Percentiles rank a stretch among this genome's conserved stretches.
Evolutionary conservation across 2,888 invertebrate species (phyloP).

Genomic region (Cerceris rybyensis): DNA sequence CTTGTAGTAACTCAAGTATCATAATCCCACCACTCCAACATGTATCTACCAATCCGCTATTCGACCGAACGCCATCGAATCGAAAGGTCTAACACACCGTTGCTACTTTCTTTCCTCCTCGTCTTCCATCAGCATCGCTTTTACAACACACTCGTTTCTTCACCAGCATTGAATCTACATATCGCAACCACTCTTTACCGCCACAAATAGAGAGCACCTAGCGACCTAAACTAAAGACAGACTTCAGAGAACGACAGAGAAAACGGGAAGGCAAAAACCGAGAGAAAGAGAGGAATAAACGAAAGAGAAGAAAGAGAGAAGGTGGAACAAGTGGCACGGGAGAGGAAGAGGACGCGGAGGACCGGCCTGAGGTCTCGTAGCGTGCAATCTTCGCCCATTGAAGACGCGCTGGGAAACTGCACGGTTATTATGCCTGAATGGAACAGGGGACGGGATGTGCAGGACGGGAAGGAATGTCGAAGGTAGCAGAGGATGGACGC

Average conservation of each 20-base stretch:
- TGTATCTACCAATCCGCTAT: too few species aligned
- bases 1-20: too few species aligned
- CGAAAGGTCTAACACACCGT: too few species aligned
- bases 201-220: constrained; percentile 27
- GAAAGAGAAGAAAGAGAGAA: constrained; percentile 24
- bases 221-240: constrained; percentile 47
- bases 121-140: too few species aligned
- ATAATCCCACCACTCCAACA: too few species aligned
- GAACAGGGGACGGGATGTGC: constrained; percentile 72
- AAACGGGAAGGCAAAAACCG: constrained; percentile 44
- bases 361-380: constrained; percentile 77
- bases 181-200: too few species aligned
- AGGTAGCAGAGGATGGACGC: constrained; percentile 70
- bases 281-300: constrained; percentile 43
- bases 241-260: constrained; percentile 54
- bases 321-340: constrained; percentile 36
- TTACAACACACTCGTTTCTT: too few species aligned
- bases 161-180: too few species aligned
- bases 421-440: constrained; percentile 81
- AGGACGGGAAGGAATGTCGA: constrained; percentile 68
- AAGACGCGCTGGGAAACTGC: constrained; percentile 81
- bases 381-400: constrained; percentile 82
- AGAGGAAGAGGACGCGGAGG: constrained; percentile 65
- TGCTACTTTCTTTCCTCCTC: too few species aligned
- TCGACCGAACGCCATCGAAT: too few species aligned